Base-by-base conservation (phyloP, 2,113 vertebrate species). In the Aptenodytes patagonicus region DNA sequence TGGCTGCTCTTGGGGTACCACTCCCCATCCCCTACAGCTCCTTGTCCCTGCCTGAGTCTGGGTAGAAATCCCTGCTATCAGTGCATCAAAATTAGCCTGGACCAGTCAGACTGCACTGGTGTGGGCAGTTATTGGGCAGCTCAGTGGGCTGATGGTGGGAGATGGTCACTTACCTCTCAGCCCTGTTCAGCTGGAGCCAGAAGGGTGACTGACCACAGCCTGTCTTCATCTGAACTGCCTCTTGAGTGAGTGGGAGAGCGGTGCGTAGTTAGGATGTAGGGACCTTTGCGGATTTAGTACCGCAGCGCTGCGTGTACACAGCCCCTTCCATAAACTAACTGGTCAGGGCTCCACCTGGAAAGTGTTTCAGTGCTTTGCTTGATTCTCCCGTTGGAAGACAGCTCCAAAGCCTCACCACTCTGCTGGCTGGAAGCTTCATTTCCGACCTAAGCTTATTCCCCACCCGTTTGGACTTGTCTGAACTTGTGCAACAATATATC, bases 21-120 rank as follows among this genome's bases (percentile, higher is more conserved):
- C 42, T 62, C 17, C 32, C 10, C 57, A 26, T 58, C 36, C 26
- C 17, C 21, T 10, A 15, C 66, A 66, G 65, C 42, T 87, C 52
- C 46, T n/a, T 80, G 34, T 66, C 34, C 36, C 40, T 44, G 47
- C 62, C 70, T 76, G 32, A 57, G 13, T 8, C 25, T 15, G 20
- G 17, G 47, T 42, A 57, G 77, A 36, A 88, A 52, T 88, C 79
- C 58, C 26, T 78, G 38, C 13, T 69, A 2, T 57, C 18, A 21
- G 42, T 13, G 17, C 22, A 19, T 64, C 26, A 34, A 71, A 51
- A 44, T n/a, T 9, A 75, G 32, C 49, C 71, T 11, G 13, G 64
- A 49, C 16, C 16, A 29, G 36, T n/a, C 0, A 2, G 71, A 51
- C 32, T 0, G 2, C 3, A 5, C 26, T 40, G 68, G 9, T 46